phyloP scores from a whole-genome alignment of 2,888 invertebrate genomes.

The Calliopum simillimum region DNA sequence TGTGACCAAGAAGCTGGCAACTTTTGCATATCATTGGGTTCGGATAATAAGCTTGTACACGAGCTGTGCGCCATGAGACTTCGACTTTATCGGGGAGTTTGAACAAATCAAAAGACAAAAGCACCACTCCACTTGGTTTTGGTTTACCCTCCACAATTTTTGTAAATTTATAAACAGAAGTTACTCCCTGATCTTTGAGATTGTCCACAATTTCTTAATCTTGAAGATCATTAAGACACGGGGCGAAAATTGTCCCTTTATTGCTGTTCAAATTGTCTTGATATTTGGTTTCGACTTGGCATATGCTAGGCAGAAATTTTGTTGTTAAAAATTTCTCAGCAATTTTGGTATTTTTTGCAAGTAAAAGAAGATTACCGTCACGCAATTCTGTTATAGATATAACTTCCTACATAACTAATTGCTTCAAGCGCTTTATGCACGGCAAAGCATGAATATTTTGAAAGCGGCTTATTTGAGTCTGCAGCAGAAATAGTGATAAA shows the following conservation, averaged over 20 bases:
- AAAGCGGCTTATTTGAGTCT: not conserved
- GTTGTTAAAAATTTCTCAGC: constrained; percentile 11
- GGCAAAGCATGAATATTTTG: constrained; percentile 19
- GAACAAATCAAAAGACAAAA: not conserved
- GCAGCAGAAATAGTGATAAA: not conserved
- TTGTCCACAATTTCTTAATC: constrained; percentile 37
- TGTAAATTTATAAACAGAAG: constrained; percentile 4
- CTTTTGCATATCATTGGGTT: constrained; percentile 38
- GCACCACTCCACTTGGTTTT: not conserved
- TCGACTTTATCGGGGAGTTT: constrained; percentile 3
- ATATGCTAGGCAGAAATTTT: not conserved
- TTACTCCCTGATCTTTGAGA: constrained; percentile 1
- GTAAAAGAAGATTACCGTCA: constrained; percentile 17
- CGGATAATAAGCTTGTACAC: not conserved
- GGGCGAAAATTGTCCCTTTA: constrained; percentile 26
- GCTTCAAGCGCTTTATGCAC: not conserved
- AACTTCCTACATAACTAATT: constrained; percentile 1
- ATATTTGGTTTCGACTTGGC: not conserved
- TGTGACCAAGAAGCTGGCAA: constrained; percentile 32
- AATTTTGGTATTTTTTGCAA: not conserved
- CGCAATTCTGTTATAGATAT: not conserved
- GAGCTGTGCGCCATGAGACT: constrained; percentile 27
- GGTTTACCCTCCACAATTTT: constrained; percentile 10
- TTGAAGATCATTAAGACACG: constrained; percentile 25
- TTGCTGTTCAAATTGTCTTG: constrained; percentile 4